These are phyloP conservation scores for Lophochroa leadbeateri DNA, from an alignment of 2,113 vertebrate genomes.

Conservation along the genomic window DNA sequence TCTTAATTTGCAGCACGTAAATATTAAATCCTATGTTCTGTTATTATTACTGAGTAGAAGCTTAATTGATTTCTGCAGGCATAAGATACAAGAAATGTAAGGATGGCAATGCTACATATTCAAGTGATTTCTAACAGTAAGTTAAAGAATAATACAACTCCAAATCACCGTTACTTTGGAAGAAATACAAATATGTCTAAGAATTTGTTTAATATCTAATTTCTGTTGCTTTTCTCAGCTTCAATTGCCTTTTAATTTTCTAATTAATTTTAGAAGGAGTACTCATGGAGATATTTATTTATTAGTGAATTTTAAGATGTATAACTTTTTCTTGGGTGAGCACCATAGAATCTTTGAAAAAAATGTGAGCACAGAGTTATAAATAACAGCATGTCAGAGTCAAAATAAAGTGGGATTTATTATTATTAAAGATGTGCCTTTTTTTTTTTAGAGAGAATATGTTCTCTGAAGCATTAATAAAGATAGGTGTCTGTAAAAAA, in stretches of 20 bases:
- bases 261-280: background rate
- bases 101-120: background rate
- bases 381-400: background rate
- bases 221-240: background rate
- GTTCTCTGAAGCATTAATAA: background rate
- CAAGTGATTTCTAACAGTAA: background rate
- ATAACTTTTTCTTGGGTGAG: background rate
- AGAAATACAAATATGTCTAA: background rate
- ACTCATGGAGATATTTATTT: background rate
- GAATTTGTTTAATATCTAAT: background rate
- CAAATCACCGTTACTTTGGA: background rate
- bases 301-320: background rate
- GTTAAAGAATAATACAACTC: background rate
- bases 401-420: background rate
- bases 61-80: background rate
- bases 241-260: background rate
- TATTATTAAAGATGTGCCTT: background rate
- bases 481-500: background rate
- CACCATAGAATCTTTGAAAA: background rate
- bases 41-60: background rate
- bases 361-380: background rate
- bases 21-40: background rate
- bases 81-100: background rate
- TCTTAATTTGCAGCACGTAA: background rate
- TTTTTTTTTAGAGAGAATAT: background rate